Conservation (phyloP, 2,888 invertebrate species). For the Argynnis bischoffii region DNA sequence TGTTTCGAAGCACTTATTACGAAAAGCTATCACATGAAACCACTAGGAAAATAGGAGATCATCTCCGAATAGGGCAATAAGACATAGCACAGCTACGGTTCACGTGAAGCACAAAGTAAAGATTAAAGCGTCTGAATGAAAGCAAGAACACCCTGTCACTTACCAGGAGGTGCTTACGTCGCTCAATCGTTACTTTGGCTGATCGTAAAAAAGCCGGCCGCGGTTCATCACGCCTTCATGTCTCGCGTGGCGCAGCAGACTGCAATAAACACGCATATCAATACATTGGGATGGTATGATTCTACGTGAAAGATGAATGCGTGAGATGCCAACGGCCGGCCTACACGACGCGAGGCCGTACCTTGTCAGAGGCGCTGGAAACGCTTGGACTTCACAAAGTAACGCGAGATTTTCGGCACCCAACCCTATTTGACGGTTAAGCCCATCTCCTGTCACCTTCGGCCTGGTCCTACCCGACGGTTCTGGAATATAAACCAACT, state of each 20-base stretch:
- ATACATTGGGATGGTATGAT: conserved; percentile 72
- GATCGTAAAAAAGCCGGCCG: conserved; percentile 77
- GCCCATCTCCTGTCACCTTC: conserved; percentile 84
- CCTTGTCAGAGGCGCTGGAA: conserved; percentile 90
- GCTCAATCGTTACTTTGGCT: conserved; percentile 81
- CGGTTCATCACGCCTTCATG: conserved; percentile 78
- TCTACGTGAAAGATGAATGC: conserved; percentile 78
- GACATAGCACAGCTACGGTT: conserved; percentile 54
- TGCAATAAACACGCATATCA: conserved; percentile 80
- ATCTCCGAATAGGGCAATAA: conserved; percentile 31
- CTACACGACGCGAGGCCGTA: conserved; percentile 68
- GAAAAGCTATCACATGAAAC: conserved; percentile 31
- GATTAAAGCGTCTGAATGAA: conserved; percentile 78
- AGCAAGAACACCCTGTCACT: conserved; percentile 81
- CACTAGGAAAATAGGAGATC: conserved; percentile 29
- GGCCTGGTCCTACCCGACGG: conserved; percentile 88
- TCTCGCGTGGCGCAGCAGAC: conserved; percentile 71
- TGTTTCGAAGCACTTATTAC: conserved; percentile 27
- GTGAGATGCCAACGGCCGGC: conserved; percentile 72
- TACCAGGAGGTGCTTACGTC: conserved; percentile 80
- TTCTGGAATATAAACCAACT: conserved; percentile 79
- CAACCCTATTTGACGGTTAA: conserved; percentile 80
- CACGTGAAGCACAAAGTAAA: conserved; percentile 80
- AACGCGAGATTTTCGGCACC: conserved; percentile 81
- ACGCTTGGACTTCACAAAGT: conserved; percentile 90